Evolutionary conservation across 1,140 invertebrate species (phyloP), one percentile per base, ranked within the genome.

Genomic region (Antheraea pernyi): DNA sequence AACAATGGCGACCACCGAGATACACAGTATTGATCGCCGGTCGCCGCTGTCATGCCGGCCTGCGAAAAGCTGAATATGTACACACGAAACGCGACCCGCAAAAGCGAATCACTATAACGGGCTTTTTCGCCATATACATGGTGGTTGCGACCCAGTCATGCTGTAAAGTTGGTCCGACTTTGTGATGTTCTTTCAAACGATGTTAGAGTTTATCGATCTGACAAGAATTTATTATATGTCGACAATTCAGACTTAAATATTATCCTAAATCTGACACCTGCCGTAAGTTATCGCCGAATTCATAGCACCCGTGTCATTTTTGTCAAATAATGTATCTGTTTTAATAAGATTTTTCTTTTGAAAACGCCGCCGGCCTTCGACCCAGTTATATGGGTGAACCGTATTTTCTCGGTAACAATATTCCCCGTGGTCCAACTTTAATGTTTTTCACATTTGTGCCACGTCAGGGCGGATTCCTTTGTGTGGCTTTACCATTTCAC

Each of bases 401-500:
- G 64, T 22, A 46, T 19, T 53, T 19, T 19, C 46, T 18, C 65
- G 22, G 19, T 22, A 67, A 22, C 19, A 74, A 65, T 69, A 63
- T 72, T 76, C 71, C 72, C 79, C 19, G 66, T 62, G 71, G 72
- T 61, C 63, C 37, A 78, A 79, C 68, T 82, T 79, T 72, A 76
- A 70, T 72, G 76, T 78, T 83, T 81, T 82, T 80, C 75, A 76
- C 68, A 71, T 77, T 78, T 76, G 75, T 78, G 78, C 61, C 78
- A 63, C 65, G 77, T 82, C 78, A 77, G 67, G 63, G 46, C 63
- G 62, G 67, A 53, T 76, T 78, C 73, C 78, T 83, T 80, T 82
- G 79, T 85, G 71, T 66, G 76, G 76, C 30, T 79, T 85, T 80
- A 81, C 76, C 72, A 76, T 78, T 79, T 73, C 72, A 77, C 74